Conservation (phyloP, 1,140 invertebrate species). For the Drosophila pseudoananassae region DNA sequence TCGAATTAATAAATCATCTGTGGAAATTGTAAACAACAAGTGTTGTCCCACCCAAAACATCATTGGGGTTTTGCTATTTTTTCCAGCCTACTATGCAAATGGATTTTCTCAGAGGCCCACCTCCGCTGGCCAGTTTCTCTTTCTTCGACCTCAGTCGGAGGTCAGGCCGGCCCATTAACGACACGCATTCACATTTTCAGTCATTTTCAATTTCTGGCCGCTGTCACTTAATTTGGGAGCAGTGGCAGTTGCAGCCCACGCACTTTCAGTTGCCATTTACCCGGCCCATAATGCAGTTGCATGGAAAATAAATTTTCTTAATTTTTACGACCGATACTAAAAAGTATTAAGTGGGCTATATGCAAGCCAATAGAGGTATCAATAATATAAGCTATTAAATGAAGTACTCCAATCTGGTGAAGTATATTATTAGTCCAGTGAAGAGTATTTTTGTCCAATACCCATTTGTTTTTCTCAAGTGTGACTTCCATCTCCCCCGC, state of each 20-base stretch:
- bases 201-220: slow-evolving; percentile 72
- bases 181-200: slow-evolving; percentile 68
- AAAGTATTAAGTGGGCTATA: neutral
- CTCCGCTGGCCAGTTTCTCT: slow-evolving; percentile 51
- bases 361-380: neutral
- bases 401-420: neutral
- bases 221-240: slow-evolving; percentile 81
- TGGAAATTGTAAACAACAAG: neutral
- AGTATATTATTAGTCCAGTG: neutral
- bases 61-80: slow-evolving; percentile 24
- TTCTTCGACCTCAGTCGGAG: slow-evolving; percentile 54
- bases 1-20: neutral
- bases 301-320: neutral
- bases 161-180: slow-evolving; percentile 72
- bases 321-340: neutral
- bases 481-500: slow-evolving; percentile 3
- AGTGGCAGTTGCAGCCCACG: slow-evolving; percentile 58
- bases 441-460: neutral
- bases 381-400: neutral
- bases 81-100: slow-evolving; percentile 44
- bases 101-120: slow-evolving; percentile 34
- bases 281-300: slow-evolving; percentile 43
- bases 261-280: slow-evolving; percentile 66
- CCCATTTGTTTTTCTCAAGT: slow-evolving; percentile 6
- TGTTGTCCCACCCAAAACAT: slow-evolving; percentile 6